These are phyloP conservation scores for Anagyrus pseudococci DNA, from an alignment of 2,888 invertebrate species.

Conservation along the genomic window DNA sequence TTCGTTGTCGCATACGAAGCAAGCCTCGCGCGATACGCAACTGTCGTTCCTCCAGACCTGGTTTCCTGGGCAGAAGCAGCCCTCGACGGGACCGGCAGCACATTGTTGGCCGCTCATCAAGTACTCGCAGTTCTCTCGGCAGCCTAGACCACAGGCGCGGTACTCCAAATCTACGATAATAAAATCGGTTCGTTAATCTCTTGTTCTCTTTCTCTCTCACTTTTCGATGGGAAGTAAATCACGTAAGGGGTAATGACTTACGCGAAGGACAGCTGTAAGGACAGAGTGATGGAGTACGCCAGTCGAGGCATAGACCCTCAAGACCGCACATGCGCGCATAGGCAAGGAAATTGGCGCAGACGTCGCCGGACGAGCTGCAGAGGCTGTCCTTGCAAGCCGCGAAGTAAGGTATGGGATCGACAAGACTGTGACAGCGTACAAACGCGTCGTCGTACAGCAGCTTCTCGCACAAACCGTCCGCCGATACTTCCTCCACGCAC, in stretches of 20 bases:
- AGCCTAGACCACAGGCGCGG: constrained; percentile 67
- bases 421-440: constrained; percentile 70
- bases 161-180: constrained; percentile 61
- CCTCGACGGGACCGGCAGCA: constrained; percentile 68
- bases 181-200: no score
- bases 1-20: constrained; percentile 77
- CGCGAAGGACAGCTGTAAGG: constrained; percentile 69
- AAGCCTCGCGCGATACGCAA: constrained; percentile 73
- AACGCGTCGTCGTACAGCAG: constrained; percentile 12
- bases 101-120: constrained; percentile 64
- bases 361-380: constrained; percentile 66
- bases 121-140: constrained; percentile 73
- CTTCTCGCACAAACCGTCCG: constrained; percentile 12
- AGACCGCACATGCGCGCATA: constrained; percentile 76
- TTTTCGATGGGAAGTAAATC: neutral
- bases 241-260: constrained; percentile 43
- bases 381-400: constrained; percentile 74
- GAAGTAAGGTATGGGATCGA: constrained; percentile 74
- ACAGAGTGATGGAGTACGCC: constrained; percentile 72
- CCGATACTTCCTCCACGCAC: neutral
- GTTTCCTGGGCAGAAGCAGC: constrained; percentile 84
- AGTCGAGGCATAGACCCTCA: constrained; percentile 77
- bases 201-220: no score
- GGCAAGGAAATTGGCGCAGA: constrained; percentile 72
- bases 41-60: constrained; percentile 74